Evolutionary conservation across 2,888 invertebrate species (phyloP), one percentile per base, ranked within the genome.

Genomic region (Neria commutata): DNA sequence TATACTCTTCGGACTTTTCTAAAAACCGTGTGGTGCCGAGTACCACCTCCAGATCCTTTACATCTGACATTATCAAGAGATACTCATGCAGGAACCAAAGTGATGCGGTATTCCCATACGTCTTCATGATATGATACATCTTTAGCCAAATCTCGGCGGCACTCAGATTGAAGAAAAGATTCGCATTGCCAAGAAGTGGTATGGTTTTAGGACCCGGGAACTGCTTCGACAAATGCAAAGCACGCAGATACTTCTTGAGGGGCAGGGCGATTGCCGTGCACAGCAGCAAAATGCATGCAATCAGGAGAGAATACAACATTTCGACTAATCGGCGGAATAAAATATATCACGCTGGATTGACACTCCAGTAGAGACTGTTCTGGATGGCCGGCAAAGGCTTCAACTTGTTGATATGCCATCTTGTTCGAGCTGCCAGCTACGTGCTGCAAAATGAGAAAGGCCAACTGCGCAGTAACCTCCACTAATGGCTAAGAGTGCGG

Each of bases 171-270:
- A 64, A 11, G 46, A 62, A 69, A 58, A 82, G 73, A 42, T 67
- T 54, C 1, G 80, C 84, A 73, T 84, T 84, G 4, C 85, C 85
- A 16, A 85, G 54, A 1, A 85, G 2, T 0, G 85, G 85, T 21
- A 81, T 54, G 0, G 83, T 80, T 1, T 82, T 81, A 11, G 76
- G 75, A 1, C 76, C 77, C 3, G 62, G 56, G 52, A 78, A 67
- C 2, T 66, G 17, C 0, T 57, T 56, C 0, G 67, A 64, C 42
- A 74, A 56, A 16, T 66, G 25, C 16, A 54, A 51, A 6, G 55
- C 61, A 6, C 66, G 62, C 19, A 58, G 53, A n/a, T 57, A 63
- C 0, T 52, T 67, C n/a, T n/a, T n/a, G n/a, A n/a, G n/a, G n/a
- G n/a, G n/a, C n/a, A n/a, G n/a, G n/a, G n/a, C n/a, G n/a, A n/a